These are phyloP conservation scores for Chironex yamaguchii DNA, from an alignment of 30 jellyfish, hydroid and myxozoan species.

Conservation along the genomic window DNA sequence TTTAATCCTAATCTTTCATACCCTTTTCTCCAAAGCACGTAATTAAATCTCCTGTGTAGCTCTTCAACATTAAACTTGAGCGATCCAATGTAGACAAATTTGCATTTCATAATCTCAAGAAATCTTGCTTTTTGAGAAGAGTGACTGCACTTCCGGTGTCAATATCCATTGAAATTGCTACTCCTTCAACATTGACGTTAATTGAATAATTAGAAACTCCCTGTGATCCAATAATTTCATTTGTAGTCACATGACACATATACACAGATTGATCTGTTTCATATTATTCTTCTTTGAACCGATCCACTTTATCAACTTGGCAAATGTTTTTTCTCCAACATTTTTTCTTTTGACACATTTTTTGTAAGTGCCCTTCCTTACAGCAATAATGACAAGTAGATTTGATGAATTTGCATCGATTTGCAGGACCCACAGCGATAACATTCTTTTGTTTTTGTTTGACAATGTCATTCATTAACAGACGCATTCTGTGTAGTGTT, in stretches of 20 bases:
- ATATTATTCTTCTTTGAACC: constrained; percentile 24
- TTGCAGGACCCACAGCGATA: constrained; percentile 60
- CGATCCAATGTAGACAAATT: constrained; percentile 38
- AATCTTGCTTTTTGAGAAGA: constrained; percentile 41
- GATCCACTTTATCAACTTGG: constrained; percentile 40
- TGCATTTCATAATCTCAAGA: constrained; percentile 23
- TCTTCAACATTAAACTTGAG: constrained; percentile 29
- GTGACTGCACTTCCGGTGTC: constrained; percentile 48
- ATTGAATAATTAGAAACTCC: background rate
- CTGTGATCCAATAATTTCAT: constrained; percentile 22
- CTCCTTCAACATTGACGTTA: background rate
- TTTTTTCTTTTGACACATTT: constrained; percentile 30
- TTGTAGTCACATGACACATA: constrained; percentile 36
- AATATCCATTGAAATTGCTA: constrained; percentile 6
- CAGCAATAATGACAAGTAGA: constrained; percentile 41
- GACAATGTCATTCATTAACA: no score
- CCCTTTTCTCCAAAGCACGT: constrained; percentile 37
- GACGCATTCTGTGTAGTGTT: background rate
- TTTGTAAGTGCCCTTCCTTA: constrained; percentile 67
- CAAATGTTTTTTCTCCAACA: constrained; percentile 17
- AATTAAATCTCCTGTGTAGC: constrained; percentile 32
- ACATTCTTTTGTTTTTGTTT: constrained; percentile 57
- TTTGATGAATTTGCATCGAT: constrained; percentile 53
- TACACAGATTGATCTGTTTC: constrained; percentile 45
- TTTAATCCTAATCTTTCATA: constrained; percentile 21